These are phyloP conservation scores for Temnopleurus reevesii DNA, from an alignment of 53 echinoderm and acorn worm genomes.

Conservation along the genomic window DNA sequence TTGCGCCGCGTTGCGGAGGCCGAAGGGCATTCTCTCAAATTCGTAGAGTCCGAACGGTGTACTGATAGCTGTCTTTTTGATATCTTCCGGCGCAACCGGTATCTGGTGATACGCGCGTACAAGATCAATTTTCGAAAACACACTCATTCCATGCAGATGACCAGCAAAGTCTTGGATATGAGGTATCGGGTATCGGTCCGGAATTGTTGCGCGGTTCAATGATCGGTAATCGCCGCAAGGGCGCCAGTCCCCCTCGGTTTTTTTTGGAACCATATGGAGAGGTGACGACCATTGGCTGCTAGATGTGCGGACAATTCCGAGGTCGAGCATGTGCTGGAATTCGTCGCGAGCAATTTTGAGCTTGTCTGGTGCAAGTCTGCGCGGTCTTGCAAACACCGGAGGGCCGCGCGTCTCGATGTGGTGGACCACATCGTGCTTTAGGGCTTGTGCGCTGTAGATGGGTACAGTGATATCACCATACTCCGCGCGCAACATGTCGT, in stretches of 20 bases:
- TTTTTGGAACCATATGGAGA: slow-evolving; percentile 55
- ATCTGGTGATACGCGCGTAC: slow-evolving; percentile 52
- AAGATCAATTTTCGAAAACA: slow-evolving; percentile 51
- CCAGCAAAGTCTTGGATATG: slow-evolving; percentile 56
- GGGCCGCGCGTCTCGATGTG: slow-evolving; percentile 58
- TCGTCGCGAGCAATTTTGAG: slow-evolving; percentile 35
- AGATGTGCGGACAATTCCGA: slow-evolving; percentile 51
- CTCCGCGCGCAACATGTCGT: background rate
- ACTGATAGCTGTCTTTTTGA: slow-evolving; percentile 58
- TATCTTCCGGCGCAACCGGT: slow-evolving; percentile 34
- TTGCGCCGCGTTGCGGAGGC: slow-evolving; percentile 63
- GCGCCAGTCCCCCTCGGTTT: slow-evolving; percentile 51
- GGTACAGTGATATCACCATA: slow-evolving; percentile 41
- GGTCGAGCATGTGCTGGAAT: slow-evolving; percentile 57
- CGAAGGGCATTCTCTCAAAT: slow-evolving; percentile 71
- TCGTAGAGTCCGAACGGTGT: slow-evolving; percentile 66
- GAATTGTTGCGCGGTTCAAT: slow-evolving; percentile 27
- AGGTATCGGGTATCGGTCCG: slow-evolving; percentile 43
- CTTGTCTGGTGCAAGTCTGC: slow-evolving; percentile 40
- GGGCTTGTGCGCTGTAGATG: background rate
- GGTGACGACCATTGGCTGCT: slow-evolving; percentile 56
- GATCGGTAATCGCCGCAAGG: slow-evolving; percentile 60
- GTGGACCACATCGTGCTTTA: slow-evolving; percentile 51
- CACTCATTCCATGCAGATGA: background rate
- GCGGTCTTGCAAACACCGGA: background rate